phyloP scores from a whole-genome alignment of 2,797 vertebrate species.

The Platyrinchus mystaceus region DNA sequence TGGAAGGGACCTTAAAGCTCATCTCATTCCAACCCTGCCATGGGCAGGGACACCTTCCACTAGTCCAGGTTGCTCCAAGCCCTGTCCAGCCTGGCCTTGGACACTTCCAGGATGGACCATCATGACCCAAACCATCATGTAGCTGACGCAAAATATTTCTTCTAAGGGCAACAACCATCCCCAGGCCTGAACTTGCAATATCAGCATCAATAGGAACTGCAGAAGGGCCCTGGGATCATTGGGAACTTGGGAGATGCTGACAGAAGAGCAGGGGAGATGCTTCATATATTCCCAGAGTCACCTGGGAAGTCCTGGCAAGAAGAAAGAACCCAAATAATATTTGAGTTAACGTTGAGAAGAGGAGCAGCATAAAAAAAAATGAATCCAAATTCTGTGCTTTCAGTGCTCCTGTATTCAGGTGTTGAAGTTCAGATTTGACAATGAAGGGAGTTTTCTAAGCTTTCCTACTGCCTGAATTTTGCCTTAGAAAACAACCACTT shows the following conservation, averaged over 20 bases:
- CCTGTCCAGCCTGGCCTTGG: background rate
- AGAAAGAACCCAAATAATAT: background rate
- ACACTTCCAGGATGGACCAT: background rate
- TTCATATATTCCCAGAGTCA: accelerated
- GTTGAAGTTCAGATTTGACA: background rate
- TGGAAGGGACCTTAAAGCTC: background rate
- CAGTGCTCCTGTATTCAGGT: background rate
- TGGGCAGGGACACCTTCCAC: background rate
- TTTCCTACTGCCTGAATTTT: background rate
- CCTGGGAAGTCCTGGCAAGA: background rate
- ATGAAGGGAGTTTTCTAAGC: background rate
- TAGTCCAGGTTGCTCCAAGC: accelerated
- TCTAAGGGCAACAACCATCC: background rate
- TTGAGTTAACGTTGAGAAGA: background rate
- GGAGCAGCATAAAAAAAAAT: accelerated
- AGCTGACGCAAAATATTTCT: background rate
- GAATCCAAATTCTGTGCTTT: background rate
- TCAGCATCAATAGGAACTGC: background rate
- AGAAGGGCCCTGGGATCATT: no score
- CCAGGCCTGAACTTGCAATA: background rate
- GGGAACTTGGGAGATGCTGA: background rate
- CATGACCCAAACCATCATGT: accelerated
- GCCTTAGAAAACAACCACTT: background rate
- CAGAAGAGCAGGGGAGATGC: background rate
- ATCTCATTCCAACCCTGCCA: background rate